phyloP scores from a whole-genome alignment of 2,797 vertebrate species.

The Phalloptychus januarius region DNA sequence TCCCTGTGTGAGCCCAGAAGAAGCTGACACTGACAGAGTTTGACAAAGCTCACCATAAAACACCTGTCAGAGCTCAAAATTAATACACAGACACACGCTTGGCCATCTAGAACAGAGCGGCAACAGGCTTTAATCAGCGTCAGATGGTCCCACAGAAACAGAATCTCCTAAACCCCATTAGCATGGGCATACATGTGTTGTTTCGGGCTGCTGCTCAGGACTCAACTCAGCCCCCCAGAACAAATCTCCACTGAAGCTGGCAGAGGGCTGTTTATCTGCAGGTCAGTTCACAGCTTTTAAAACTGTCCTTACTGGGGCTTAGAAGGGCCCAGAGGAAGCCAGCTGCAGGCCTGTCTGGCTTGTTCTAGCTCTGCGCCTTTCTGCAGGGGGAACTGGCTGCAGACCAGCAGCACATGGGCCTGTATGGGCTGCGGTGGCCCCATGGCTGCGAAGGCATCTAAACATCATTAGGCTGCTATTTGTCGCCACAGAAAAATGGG shows the following conservation, averaged over 20 bases:
- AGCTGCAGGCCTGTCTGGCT: slow-evolving; percentile 67
- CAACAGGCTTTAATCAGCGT: slow-evolving; percentile 70
- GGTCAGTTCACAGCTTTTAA: slow-evolving; percentile 87
- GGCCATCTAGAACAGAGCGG: slow-evolving; percentile 40
- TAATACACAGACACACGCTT: slow-evolving; percentile 38
- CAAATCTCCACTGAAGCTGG: slow-evolving; percentile 69
- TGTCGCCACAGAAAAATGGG: slow-evolving; percentile 43
- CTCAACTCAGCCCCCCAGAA: slow-evolving; percentile 51
- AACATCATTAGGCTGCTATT: slow-evolving; percentile 45
- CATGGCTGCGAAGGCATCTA: slow-evolving; percentile 23
- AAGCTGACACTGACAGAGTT: slow-evolving; percentile 43
- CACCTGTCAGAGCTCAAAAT: slow-evolving; percentile 43
- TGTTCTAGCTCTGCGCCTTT: slow-evolving; percentile 47
- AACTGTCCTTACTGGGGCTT: slow-evolving; percentile 82
- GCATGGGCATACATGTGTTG: slow-evolving; percentile 57
- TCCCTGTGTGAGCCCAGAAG: slow-evolving; percentile 22
- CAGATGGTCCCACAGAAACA: slow-evolving; percentile 68
- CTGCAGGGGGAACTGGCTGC: slow-evolving; percentile 47
- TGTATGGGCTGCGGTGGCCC: slow-evolving; percentile 22
- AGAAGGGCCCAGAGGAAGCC: slow-evolving; percentile 67
- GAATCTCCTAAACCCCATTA: slow-evolving; percentile 67
- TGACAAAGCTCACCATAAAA: slow-evolving; percentile 42
- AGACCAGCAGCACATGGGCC: slow-evolving; percentile 41
- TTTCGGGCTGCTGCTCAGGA: slow-evolving; percentile 60
- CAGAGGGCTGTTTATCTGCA: slow-evolving; percentile 82